Evolutionary conservation across 1,140 invertebrate species (phyloP), one percentile per base, ranked within the genome.

Genomic region (Zaprionus kolodkinae): DNA sequence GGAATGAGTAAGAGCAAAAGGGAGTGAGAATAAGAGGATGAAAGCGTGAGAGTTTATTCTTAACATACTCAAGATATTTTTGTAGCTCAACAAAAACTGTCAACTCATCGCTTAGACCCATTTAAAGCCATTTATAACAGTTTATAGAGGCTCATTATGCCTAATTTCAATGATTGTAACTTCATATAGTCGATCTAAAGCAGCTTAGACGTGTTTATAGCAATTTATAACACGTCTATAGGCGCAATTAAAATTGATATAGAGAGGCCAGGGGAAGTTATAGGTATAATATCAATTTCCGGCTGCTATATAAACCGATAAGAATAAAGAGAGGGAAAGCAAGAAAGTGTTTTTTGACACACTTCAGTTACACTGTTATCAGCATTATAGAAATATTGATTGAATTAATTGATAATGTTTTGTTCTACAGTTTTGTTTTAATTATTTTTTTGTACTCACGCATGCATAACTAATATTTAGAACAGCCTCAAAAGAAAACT

Each of bases 401-500:
- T 30, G 27, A 30, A 30, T 30, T 30, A 30, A 30, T 30, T 30
- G 27, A 30, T 27, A 27, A 27, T 27, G 25, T 2, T 27, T 27
- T n/a, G n/a, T n/a, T n/a, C n/a, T n/a, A n/a, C n/a, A n/a, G n/a
- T 21, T 21, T 21, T 21, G 21, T 21, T 21, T 21, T 21, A 1
- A 21, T 21, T 21, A 21, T 21, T 30, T 30, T 30, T 30, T 30
- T 30, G 27, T 30, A 30, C 3, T 21, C 21, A 21, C n/a, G n/a
- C n/a, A n/a, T n/a, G 25, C 6, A 30, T 5, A 30, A 30, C 0
- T 30, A 30, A 4, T 6, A 1, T 30, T 2, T 6, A 12, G 5
- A n/a, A 40, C 38, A 40, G 7, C 9, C 45, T 30, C 4, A 48
- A 48, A 17, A 5, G 4, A 1, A 80, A 78, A 67, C 21, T 76